Conservation (phyloP, 2,797 vertebrate species). For the Borostomias antarcticus region DNA sequence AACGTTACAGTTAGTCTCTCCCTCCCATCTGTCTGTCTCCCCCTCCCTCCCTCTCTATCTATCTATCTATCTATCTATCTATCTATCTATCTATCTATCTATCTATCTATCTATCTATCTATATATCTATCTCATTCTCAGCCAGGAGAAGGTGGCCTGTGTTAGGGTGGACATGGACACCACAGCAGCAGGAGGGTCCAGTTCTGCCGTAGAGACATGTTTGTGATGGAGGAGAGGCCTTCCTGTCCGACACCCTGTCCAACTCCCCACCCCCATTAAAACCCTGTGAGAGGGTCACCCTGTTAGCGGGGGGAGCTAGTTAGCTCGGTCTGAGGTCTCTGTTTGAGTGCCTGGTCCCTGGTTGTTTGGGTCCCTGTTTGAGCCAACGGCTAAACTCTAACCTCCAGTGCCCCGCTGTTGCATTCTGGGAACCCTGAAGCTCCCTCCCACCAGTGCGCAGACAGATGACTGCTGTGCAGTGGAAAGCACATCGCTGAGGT, state of each 20-base stretch:
- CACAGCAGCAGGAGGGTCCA: slow-evolving; percentile 71
- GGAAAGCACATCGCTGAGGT: slow-evolving; percentile 21
- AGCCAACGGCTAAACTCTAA: neutral
- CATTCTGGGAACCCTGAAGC: neutral
- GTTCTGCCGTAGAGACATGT: slow-evolving; percentile 86
- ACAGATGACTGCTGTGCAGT: slow-evolving; percentile 21
- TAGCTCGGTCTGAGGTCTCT: slow-evolving; percentile 32
- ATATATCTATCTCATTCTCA: slow-evolving; percentile 65
- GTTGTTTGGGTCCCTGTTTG: neutral
- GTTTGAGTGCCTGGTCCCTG: slow-evolving; percentile 10
- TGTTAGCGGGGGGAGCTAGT: slow-evolving; percentile 27
- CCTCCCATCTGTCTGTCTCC: neutral
- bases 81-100: slow-evolving; percentile 13
- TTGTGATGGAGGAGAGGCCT: slow-evolving; percentile 73
- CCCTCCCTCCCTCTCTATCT: neutral
- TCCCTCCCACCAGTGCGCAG: neutral
- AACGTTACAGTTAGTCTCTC: neutral
- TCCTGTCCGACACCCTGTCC: slow-evolving; percentile 11
- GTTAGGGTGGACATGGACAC: slow-evolving; percentile 89
- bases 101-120: slow-evolving; percentile 1
- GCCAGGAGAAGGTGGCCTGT: slow-evolving; percentile 88
- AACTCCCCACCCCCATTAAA: slow-evolving; percentile 6
- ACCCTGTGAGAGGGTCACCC: slow-evolving; percentile 18
- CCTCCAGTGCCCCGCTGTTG: slow-evolving; percentile 21
- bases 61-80: neutral